Base-by-base conservation (phyloP, 2,113 vertebrate species). In the Cnemophilus loriae region DNA sequence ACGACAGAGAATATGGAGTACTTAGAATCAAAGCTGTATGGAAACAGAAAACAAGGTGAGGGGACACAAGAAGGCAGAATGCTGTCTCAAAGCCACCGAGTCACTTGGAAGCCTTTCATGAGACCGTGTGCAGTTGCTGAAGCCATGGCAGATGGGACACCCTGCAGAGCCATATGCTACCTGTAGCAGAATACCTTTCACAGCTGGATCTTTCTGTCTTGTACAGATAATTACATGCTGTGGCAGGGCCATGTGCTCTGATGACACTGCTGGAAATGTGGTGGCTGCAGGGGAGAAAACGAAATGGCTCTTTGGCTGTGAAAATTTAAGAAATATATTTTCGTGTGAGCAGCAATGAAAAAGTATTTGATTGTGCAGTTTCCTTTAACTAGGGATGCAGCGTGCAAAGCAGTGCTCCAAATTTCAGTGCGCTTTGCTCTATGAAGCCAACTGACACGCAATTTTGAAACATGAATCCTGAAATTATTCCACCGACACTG, bases 81-180 rank as follows among this genome's bases (percentile, higher is more conserved):
- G 33, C 28, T 78, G 68, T 56, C 93, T 97, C 64, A 92, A 69
- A 95, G 87, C 55, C 16, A 5, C 55, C 10, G 57, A 90, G 70
- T n/a, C 9, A 1, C 73, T 61, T 80, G 86, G 74, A 96, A 96
- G 47, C 27, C 59, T 96, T 97, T 95, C 65, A 81, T 78, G n/a
- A 44, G 37, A 42, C 60, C 44, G 11, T 50, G 46, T 61, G 57
- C 50, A 46, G 69, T 30, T 86, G 71, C 49, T 41, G 74, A 64
- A 26, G 24, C 53, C 75, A 41, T 5, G 3, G 44, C 96, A 75
- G 56, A 80, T 76, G 68, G 70, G 44, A 64, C 46, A 12, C 18
- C 85, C 55, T 41, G 78, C 65, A 67, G 37, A 79, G 19, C 55
- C 23, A 21, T 61, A 73, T 77, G 74, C 35, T 94, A 91, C 88